Evolutionary conservation across 2,797 vertebrate species (phyloP).

Genomic region (Phyllotis vaccarum): DNA sequence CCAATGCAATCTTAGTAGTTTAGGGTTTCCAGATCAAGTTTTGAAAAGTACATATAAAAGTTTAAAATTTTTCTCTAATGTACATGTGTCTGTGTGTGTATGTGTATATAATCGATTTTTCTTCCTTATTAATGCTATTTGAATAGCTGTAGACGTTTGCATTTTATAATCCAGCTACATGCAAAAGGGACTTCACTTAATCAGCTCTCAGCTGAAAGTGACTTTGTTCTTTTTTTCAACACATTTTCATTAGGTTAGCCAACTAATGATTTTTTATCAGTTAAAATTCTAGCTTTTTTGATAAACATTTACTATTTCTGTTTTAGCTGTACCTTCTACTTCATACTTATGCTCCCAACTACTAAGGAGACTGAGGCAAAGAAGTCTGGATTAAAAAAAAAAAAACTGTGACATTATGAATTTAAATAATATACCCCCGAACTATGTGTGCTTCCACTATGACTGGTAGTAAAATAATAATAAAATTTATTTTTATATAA

Average conservation of each 20-base stretch:
- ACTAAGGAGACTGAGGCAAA: not conserved
- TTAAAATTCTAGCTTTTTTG: not conserved
- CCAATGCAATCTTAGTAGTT: not conserved
- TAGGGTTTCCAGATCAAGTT: not conserved
- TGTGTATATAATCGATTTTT: not conserved
- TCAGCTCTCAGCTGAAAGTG: not conserved
- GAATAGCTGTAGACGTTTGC: not conserved
- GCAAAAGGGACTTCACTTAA: not conserved
- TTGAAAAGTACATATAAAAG: not conserved
- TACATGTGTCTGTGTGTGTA: no score
- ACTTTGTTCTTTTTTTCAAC: not conserved
- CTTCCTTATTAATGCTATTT: conserved; percentile 14
- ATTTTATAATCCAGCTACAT: not conserved
- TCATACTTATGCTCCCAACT: not conserved
- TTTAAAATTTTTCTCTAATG: no score
- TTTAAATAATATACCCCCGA: not conserved
- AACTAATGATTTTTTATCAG: not conserved
- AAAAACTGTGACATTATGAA: not conserved
- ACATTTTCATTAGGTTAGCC: not conserved
- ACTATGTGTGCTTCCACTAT: not conserved
- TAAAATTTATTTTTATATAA: not conserved
- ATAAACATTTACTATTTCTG: not conserved
- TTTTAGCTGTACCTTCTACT: not conserved
- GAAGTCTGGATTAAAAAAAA: not conserved
- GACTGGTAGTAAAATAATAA: not conserved